Evolutionary conservation across 1,140 invertebrate genomes (phyloP).

Genomic region (Pseudobourletiella spinata): DNA sequence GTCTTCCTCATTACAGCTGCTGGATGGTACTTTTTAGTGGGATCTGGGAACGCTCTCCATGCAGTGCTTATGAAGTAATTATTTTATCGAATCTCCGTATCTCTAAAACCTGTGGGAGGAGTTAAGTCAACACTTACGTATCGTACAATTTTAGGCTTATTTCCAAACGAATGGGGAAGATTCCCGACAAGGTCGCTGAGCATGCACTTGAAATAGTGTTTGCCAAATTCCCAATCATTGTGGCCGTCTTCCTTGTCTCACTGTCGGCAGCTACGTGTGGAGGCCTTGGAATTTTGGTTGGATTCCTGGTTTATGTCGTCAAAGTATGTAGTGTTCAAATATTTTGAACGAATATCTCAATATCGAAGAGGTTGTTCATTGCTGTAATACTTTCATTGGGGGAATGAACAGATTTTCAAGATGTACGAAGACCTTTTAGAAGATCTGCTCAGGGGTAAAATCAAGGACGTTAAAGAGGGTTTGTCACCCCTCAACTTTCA

Average conservation of each 20-base stretch:
- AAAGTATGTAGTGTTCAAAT: constrained; percentile 23
- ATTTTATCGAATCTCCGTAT: background rate
- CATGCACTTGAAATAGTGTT: constrained; percentile 28
- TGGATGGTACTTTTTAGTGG: constrained; percentile 16
- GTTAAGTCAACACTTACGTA: no score
- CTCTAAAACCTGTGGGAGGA: background rate
- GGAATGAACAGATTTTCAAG: constrained; percentile 32
- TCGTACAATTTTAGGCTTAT: constrained; percentile 22
- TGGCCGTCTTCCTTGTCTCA: constrained; percentile 25
- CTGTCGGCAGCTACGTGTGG: constrained; percentile 24
- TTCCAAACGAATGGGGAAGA: constrained; percentile 15
- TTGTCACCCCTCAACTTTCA: constrained; percentile 31
- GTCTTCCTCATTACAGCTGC: constrained; percentile 13
- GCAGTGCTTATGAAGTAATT: constrained; percentile 22
- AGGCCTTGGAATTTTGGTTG: constrained; percentile 17
- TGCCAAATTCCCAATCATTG: constrained; percentile 22
- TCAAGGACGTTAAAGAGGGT: constrained; percentile 7
- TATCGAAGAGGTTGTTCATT: no score
- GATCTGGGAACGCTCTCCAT: constrained; percentile 20
- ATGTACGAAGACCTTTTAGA: constrained; percentile 32
- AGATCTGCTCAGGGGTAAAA: constrained; percentile 21
- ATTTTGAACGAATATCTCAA: background rate
- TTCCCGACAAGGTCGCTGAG: constrained; percentile 28
- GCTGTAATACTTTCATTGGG: no score
- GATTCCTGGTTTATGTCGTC: constrained; percentile 16